Evolutionary conservation across 1,140 invertebrate genomes (phyloP), one percentile per base, ranked within the genome.

Genomic region (Nasonia vitripennis): DNA sequence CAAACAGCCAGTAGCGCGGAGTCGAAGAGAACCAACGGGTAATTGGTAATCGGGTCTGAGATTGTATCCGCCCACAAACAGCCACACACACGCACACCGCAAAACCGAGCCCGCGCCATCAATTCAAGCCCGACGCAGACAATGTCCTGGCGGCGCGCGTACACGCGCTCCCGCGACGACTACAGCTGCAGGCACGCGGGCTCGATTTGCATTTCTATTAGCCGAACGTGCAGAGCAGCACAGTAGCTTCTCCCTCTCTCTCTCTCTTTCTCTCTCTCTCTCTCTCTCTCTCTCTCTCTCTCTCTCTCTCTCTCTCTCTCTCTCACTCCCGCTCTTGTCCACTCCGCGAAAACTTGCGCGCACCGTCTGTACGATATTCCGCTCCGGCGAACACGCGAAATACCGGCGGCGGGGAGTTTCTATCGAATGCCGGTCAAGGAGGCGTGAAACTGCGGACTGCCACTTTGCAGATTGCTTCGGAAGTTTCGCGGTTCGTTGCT

Each of bases 141-240:
- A 7, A 62, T 78, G 37, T 75, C 14, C 81, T 31, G 55, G 20
- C 17, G 17, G 37, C 41, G 67, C 55, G 31, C n/a, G 51, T 78
- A 20, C n/a, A 34, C 41, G 45, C 67, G 34, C 67, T n/a, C 12
- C 10, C 48, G n/a, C n/a, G 55, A 27, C n/a, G 20, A 71, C 17
- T n/a, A 55, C 41, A 48, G 34, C 31, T n/a, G 9, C 73, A 45
- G 45, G 31, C 68, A 31, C 48, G 67, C 23, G 41, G 20, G 1
- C 77, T 70, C 62, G 31, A 85, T 85, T 85, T 85, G 78, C 84
- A 85, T 85, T 75, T 85, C 70, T 81, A 85, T 85, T 85, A 85
- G 34, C 23, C 14, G 70, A 27, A 80, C 34, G 51, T 73, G 70
- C 27, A n/a, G 23, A 27, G 62, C 12, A 20, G 20, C 41, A 9